Base-by-base conservation (phyloP, 2,888 invertebrate genomes). In the Monoplex corrugatus region DNA sequence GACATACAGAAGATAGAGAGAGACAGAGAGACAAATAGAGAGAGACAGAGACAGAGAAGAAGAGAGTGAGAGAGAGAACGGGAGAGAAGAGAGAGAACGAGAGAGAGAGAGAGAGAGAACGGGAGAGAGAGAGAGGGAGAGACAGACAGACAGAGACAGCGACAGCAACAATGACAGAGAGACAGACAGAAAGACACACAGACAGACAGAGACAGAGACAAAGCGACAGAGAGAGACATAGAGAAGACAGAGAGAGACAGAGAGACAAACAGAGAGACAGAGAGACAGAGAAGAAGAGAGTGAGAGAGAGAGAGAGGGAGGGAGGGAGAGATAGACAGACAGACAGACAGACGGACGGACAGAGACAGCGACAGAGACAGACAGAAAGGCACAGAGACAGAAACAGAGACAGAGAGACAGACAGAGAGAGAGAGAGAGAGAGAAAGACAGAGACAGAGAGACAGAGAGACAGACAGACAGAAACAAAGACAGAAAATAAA, bases 241-340 rank as follows among this genome's bases (percentile, higher is more conserved):
- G 44, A 83, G 44, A n/a, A n/a, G n/a, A n/a, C n/a, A n/a, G 44
- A 83, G 44, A 83, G 44, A 83, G 19, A 10, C 44, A 83, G 19
- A 83, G 43, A 28, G 19, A 23, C 2, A 83, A 23, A 83, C 28
- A 44, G 83, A 28, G 68, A 23, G 68, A 68, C 28, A 19, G 68
- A 68, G 68, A 8, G 28, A 68, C 5, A 23, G 68, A 68, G 68
- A 23, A 19, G 5, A 68, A 68, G 8, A 23, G 68, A 68, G 28
- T 28, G 68, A 23, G 5, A 68, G 57, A 57, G 57, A 57, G 16
- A 23, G 57, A 57, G 16, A 57, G 13, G n/a, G 3, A 10, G n/a
- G n/a, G 50, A 68, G 68, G n/a, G 68, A 23, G 68, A 68, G 28
- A 8, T 10, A 23, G 68, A 68, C 68, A 68, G 68, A 68, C 19